A percentile compares a stretch with the other conserved stretches of the same genome.
phyloP scores from a whole-genome alignment of 2,797 vertebrate species.

The Pangasius macronema region DNA sequence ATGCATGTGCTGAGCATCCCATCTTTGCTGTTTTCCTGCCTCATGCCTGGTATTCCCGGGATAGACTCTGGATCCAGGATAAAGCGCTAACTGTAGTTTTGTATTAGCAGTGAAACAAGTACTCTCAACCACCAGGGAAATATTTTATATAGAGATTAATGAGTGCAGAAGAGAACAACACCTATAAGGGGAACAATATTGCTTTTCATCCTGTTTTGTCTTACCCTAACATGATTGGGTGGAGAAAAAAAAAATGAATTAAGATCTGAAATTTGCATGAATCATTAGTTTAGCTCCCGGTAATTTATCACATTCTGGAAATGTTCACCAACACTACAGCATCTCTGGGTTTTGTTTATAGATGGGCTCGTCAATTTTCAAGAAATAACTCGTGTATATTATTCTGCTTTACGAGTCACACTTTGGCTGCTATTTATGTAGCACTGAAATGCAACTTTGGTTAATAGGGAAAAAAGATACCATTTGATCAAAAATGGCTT shows the following conservation, averaged over 20 bases:
- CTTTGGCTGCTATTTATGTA: not conserved
- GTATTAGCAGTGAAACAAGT: not conserved
- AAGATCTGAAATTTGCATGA: slow-evolving; percentile 42
- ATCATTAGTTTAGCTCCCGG: slow-evolving; percentile 30
- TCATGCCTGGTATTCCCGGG: not conserved
- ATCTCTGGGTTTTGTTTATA: slow-evolving; percentile 26
- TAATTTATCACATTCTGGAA: slow-evolving; percentile 31
- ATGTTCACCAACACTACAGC: slow-evolving; percentile 29
- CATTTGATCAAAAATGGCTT: not conserved
- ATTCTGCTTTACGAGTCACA: slow-evolving; percentile 10
- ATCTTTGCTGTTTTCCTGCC: not conserved
- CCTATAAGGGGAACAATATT: slow-evolving; percentile 50
- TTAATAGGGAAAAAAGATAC: not conserved
- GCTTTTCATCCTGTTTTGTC: slow-evolving; percentile 51
- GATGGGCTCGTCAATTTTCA: not conserved
- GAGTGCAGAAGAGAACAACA: slow-evolving; percentile 31
- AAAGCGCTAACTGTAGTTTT: not conserved
- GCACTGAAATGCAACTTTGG: not conserved
- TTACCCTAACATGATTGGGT: slow-evolving; percentile 32
- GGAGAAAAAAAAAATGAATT: slow-evolving; percentile 17
- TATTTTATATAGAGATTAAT: slow-evolving; percentile 40
- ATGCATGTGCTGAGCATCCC: not conserved
- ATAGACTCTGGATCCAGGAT: not conserved
- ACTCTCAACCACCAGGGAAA: no score
- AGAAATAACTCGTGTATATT: not conserved